Evolutionary conservation across 2,888 invertebrate species (phyloP), one percentile per base, ranked within the genome.

Genomic region (Rhamnusium bicolor): DNA sequence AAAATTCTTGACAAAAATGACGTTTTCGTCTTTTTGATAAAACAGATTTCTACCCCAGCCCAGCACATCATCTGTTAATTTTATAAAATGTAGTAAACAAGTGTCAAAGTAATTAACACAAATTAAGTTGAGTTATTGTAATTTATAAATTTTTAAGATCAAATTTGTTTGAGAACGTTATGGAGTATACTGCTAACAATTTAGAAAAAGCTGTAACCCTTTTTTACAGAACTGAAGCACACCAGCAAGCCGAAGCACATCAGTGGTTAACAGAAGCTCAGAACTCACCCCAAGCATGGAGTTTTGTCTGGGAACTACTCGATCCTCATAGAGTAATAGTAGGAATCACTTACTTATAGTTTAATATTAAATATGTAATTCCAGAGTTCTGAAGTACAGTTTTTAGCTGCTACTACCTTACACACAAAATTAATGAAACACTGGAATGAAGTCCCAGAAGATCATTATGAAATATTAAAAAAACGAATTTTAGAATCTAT

Each of bases 351-450:
- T 46, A 19, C 4, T 19, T 61, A 8, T 46, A 2, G 2, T 16
- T 7, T 46, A 40, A 16, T 61, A 21, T 10, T 18, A 61, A 46
- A 19, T 2, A 47, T 61, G 19, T 8, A 18, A 61, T 61, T 61
- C 40, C 46, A 96, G 96, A 91, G 92, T 69, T 93, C 94, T 78
- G 97, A 97, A 89, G 94, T 97, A 32, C 97, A 98, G 88, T 98
- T 96, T 89, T 98, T 96, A 90, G 98, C 95, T 69, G 98, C 98
- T 3, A 95, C 95, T 60, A 96, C 96, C 24, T 88, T 98, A 19
- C 95, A 98, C 84, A 93, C 94, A 0, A 98, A 98, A 87, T 92
- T 98, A 63, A 92, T 95, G 81, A 94, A 95, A 85, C 94, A 93
- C 85, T 98, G 96, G 96, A 91, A 92, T 85, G 96, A 97, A 89